Evolutionary conservation across 2,888 invertebrate genomes (phyloP).

Genomic region (Fragum fragum): DNA sequence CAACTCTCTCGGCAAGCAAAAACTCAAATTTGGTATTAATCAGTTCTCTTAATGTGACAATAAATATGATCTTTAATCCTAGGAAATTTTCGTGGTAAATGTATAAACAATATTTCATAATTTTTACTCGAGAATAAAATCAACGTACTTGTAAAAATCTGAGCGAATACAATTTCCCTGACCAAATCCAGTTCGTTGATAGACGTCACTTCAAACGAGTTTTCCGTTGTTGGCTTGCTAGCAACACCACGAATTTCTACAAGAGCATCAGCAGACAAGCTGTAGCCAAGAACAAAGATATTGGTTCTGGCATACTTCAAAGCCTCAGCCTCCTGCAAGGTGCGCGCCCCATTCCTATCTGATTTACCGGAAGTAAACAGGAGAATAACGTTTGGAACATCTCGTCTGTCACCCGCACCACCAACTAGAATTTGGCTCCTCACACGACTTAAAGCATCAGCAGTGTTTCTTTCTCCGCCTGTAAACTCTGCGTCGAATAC

Average conservation of each 20-base stretch:
- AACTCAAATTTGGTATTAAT: no score
- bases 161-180: constrained; percentile 72
- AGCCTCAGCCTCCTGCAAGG: constrained; percentile 69
- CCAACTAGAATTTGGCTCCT: constrained; percentile 73
- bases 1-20: no score
- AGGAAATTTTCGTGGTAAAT: no score
- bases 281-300: constrained; percentile 73
- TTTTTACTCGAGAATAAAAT: constrained; percentile 33
- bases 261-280: constrained; percentile 52
- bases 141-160: constrained; percentile 74
- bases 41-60: no score
- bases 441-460: constrained; percentile 68
- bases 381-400: constrained; percentile 72
- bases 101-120: no score
- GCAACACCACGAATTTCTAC: constrained; percentile 65
- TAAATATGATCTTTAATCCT: no score
- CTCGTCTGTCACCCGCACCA: constrained; percentile 61
- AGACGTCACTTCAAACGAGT: constrained; percentile 60
- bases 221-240: constrained; percentile 69
- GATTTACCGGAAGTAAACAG: constrained; percentile 75
- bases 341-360: constrained; percentile 61
- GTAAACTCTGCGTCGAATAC: constrained; percentile 63
- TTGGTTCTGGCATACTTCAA: constrained; percentile 72
- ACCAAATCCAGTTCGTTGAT: constrained; percentile 66
- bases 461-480: constrained; percentile 69